Base-by-base conservation (phyloP, 2,113 vertebrate genomes). In the Rhynchopsitta pachyrhyncha region DNA sequence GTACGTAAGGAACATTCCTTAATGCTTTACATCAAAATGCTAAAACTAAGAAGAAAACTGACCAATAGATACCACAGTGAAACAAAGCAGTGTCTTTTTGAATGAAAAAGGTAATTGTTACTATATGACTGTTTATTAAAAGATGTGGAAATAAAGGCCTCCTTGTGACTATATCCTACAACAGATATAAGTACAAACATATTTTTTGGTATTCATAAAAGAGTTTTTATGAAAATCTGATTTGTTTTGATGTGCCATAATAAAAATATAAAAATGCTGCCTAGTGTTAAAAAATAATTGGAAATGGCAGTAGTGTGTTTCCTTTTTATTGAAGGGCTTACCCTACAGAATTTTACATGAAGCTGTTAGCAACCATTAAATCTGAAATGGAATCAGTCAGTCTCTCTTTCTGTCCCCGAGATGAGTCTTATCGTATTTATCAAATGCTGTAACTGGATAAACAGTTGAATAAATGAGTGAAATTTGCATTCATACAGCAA, bases 401-500 rank as follows among this genome's bases (percentile, higher is more conserved):
- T 31, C 55, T 82, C 70, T 90, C 37, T 73, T 68, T 68, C 63
- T 87, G 27, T 66, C 44, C 57, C 70, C 19, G 37, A 82, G 67
- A 92, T 1, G 17, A 92, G 33, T 82, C 31, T 90, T 87, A 75
- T 41, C 63, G 70, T 57, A 57, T 79, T 87, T 95, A 95, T 95
- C 67, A 91, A 81, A 92, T 85, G 49, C 41, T 85, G 70, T n/a
- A 94, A 37, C 49, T 87, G 70, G 49, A 91, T 76, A 89, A 89
- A 85, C 0, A 14, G 52, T 53, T 50, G 87, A 95, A 95, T 91
- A 92, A 91, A 95, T 94, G 62, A 95, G 85, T 91, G 33, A 91
- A 82, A 95, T 95, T 95, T 95, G 31, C 89, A 80, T 95, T 93
- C 75, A 64, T 85, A 41, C n/a, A 73, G 28, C 63, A 87, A 44